These are phyloP conservation scores for Corythornis cristatus DNA, from an alignment of 2,113 vertebrate genomes.

Conservation along the genomic window DNA sequence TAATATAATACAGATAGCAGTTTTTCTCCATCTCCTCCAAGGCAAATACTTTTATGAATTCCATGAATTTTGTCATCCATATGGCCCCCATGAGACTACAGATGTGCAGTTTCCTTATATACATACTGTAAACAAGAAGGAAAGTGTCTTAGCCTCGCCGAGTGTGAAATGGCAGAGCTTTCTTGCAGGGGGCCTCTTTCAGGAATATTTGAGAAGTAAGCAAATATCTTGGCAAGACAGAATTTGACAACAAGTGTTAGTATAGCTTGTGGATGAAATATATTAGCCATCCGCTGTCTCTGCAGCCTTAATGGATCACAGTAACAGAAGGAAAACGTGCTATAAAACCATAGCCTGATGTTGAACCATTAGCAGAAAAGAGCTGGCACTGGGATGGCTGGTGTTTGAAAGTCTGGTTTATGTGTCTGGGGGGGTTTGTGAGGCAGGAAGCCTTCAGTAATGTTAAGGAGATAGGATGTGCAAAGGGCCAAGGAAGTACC, in stretches of 20 bases:
- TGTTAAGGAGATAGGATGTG: not conserved
- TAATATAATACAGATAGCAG: not conserved
- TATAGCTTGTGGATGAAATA: not conserved
- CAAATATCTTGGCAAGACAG: not conserved
- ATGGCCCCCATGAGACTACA: not conserved
- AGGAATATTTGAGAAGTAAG: not conserved
- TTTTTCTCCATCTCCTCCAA: not conserved
- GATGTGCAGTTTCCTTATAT: not conserved
- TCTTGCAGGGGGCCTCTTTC: not conserved
- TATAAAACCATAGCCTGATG: not conserved
- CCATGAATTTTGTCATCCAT: not conserved
- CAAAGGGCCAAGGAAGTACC: not conserved
- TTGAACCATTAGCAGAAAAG: not conserved
- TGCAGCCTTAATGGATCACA: not conserved
- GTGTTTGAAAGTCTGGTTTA: not conserved
- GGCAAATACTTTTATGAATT: constrained; percentile 9
- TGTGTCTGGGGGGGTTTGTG: not conserved
- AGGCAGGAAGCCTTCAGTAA: not conserved
- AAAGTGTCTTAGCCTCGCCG: not conserved
- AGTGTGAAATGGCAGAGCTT: not conserved
- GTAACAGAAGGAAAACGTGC: not conserved
- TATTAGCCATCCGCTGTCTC: not conserved
- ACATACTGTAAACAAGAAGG: not conserved
- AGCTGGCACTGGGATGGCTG: not conserved
- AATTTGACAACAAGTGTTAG: not conserved